phyloP scores from a whole-genome alignment of 2,888 invertebrate species.

The Didymodactylos carnosus region DNA sequence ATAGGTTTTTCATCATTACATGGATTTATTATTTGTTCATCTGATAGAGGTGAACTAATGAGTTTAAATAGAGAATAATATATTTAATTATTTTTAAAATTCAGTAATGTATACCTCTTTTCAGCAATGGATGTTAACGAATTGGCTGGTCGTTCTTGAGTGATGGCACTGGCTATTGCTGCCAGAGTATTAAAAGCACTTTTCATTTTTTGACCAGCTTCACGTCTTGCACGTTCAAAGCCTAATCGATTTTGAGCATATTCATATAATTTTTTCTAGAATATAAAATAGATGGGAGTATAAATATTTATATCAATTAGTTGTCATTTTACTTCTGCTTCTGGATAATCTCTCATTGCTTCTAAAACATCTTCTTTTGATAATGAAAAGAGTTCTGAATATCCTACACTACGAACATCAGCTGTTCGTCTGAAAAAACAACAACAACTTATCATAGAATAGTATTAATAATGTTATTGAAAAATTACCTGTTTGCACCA shows the following conservation, averaged over 20 bases:
- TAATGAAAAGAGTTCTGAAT: conserved; percentile 23
- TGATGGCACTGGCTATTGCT: not conserved
- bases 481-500: conserved; percentile 59
- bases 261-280: not conserved
- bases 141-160: too few relatives aligned
- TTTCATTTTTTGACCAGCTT: not conserved
- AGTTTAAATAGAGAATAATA: too few relatives aligned
- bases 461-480: conserved; percentile 51
- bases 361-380: conserved; percentile 23
- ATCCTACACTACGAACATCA: conserved; percentile 24
- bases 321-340: conserved; percentile 12
- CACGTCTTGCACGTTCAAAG: not conserved
- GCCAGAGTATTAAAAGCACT: not conserved
- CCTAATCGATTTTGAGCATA: not conserved
- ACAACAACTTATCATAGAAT: not conserved
- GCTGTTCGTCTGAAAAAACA: conserved; percentile 22
- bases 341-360: conserved; percentile 15
- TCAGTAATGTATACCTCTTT: too few relatives aligned
- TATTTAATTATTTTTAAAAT: too few relatives aligned
- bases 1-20: too few relatives aligned
- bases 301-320: too few relatives aligned
- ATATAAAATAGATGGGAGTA: too few relatives aligned
- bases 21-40: too few relatives aligned
- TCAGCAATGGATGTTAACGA: too few relatives aligned
- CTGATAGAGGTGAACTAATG: too few relatives aligned